These are phyloP conservation scores for Nineta flava DNA, from an alignment of 2,888 invertebrate species.

Conservation along the genomic window DNA sequence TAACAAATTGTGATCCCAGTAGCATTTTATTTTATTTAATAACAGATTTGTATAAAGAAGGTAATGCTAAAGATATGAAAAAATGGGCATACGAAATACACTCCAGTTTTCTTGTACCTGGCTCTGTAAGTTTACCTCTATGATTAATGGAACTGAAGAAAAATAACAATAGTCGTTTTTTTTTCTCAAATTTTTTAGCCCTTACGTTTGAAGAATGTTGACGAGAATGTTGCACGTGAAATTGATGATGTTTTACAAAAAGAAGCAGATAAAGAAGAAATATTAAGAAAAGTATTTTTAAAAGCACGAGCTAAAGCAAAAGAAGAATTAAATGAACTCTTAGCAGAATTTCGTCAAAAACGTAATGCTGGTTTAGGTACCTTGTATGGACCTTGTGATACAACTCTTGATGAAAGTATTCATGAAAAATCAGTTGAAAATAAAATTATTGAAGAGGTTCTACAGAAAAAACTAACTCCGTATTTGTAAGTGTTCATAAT, in stretches of 20 bases:
- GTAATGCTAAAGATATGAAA: conserved; percentile 69
- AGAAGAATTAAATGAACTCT: conserved; percentile 62
- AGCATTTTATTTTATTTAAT: conserved; percentile 67
- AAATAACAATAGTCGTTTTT: too few relatives aligned
- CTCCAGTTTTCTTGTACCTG: conserved; percentile 85
- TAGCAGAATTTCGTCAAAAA: conserved; percentile 71
- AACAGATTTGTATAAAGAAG: conserved; percentile 78
- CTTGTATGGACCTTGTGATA: conserved; percentile 77
- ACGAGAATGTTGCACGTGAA: conserved; percentile 77
- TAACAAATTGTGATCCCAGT: conserved; percentile 61
- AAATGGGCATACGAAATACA: conserved; percentile 99
- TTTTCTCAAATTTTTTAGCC: conserved; percentile 38
- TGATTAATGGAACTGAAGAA: conserved; percentile 6
- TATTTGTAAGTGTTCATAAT: conserved; percentile 35
- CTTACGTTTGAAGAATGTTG: conserved; percentile 59
- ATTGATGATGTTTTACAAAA: conserved; percentile 73
- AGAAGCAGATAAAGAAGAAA: conserved; percentile 78
- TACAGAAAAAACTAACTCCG: conserved; percentile 55
- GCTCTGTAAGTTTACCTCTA: conserved; percentile 45
- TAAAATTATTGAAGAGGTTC: conserved; percentile 54
- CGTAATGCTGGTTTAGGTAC: conserved; percentile 77
- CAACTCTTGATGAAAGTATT: conserved; percentile 60
- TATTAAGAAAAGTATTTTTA: conserved; percentile 74
- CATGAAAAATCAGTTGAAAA: conserved; percentile 63
- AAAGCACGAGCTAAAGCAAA: conserved; percentile 74